Percentiles rank a stretch among this genome's conserved stretches.
Conservation (phyloP, 1,140 invertebrate species). For the Aporrectodea caliginosa region DNA sequence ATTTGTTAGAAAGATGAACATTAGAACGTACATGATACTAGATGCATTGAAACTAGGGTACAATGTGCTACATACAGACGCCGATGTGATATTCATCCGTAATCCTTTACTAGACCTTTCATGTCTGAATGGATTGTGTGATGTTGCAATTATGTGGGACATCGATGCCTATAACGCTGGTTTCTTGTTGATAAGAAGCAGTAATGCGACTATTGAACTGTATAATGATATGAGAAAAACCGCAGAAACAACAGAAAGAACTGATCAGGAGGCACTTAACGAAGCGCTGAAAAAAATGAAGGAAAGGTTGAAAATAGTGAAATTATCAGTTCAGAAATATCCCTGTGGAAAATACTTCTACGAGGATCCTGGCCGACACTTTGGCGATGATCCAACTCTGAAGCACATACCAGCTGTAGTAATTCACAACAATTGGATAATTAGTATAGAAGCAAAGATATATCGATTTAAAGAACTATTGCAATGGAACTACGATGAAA, state of each 20-base stretch:
- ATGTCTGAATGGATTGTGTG: background rate
- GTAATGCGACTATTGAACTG: background rate
- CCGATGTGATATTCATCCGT: conserved; percentile 17
- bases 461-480: too few relatives aligned
- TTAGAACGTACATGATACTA: conserved; percentile 25
- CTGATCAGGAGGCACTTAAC: background rate
- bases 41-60: conserved; percentile 18
- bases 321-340: too few relatives aligned
- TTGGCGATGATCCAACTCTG: too few relatives aligned
- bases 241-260: background rate
- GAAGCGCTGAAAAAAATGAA: background rate
- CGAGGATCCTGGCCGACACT: too few relatives aligned
- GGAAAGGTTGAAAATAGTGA: too few relatives aligned
- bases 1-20: conserved; percentile 28
- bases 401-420: too few relatives aligned
- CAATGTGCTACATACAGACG: conserved; percentile 25
- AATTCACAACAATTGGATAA: too few relatives aligned
- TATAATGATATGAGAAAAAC: background rate
- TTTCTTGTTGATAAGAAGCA: conserved; percentile 13
- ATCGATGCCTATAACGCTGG: conserved; percentile 18
- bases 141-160: conserved; percentile 20
- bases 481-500: too few relatives aligned
- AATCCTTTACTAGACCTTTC: conserved; percentile 17
- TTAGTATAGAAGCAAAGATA: too few relatives aligned
- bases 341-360: too few relatives aligned